phyloP scores from a whole-genome alignment of 2,888 invertebrate genomes.

The Eustalomyia histrio region DNA sequence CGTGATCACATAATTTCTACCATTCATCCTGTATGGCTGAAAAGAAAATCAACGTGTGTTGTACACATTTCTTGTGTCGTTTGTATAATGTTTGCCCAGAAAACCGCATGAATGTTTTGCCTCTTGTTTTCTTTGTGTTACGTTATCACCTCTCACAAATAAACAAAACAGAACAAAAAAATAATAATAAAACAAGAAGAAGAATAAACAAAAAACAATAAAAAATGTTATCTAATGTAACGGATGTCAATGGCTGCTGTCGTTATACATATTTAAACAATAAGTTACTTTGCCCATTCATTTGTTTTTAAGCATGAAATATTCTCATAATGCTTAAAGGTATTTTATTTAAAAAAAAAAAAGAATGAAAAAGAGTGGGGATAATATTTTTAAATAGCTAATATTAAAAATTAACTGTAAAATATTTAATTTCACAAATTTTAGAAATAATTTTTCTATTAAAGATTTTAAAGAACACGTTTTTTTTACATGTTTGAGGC shows the following conservation, averaged over 20 bases:
- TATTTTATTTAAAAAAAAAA: background rate
- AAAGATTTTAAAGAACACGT: no score
- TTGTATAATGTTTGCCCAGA: slow-evolving; percentile 28
- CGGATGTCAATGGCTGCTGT: slow-evolving; percentile 65
- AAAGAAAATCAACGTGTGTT: slow-evolving; percentile 3
- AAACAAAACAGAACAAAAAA: slow-evolving; percentile 41
- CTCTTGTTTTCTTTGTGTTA: slow-evolving; percentile 37
- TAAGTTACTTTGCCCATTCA: slow-evolving; percentile 25
- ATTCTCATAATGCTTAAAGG: background rate
- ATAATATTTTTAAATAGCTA: background rate
- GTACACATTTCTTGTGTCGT: slow-evolving; percentile 7
- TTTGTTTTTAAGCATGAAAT: background rate
- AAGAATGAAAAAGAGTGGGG: background rate
- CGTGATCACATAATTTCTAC: background rate
- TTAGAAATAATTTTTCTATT: no score
- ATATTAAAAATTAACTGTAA: background rate
- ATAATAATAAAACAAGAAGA: slow-evolving; percentile 40
- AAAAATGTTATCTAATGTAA: slow-evolving; percentile 55
- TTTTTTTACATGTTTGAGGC: no score
- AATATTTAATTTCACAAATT: no score
- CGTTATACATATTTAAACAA: slow-evolving; percentile 64
- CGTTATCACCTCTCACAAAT: slow-evolving; percentile 58
- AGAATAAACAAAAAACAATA: slow-evolving; percentile 13
- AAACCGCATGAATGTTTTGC: slow-evolving; percentile 50
- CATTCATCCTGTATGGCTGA: background rate